These are phyloP conservation scores for Spinus pinus DNA, from an alignment of 2,797 vertebrate genomes.

Conservation along the genomic window DNA sequence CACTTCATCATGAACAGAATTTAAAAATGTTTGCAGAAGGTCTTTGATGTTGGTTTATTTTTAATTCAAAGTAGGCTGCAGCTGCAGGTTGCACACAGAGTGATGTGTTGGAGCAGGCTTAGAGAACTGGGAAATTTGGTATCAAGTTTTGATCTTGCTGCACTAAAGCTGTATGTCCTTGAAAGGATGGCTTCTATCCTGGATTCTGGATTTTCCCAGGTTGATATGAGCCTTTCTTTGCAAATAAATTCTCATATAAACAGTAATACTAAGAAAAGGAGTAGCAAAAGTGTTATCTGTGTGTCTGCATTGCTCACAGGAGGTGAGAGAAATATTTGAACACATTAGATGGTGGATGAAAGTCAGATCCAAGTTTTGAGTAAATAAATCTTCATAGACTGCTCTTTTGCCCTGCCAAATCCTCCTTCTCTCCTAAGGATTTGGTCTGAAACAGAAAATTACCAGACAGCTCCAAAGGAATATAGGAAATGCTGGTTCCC, in stretches of 20 bases:
- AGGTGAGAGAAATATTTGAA: background rate
- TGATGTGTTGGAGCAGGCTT: background rate
- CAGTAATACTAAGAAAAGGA: background rate
- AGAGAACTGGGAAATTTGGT: background rate
- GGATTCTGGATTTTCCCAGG: background rate
- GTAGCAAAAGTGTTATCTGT: background rate
- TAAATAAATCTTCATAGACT: background rate
- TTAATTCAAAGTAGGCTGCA: background rate
- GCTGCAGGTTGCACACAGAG: background rate
- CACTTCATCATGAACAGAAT: background rate
- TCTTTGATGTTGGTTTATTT: background rate
- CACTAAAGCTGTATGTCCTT: background rate
- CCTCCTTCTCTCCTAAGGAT: background rate
- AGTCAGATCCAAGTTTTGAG: background rate
- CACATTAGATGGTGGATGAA: background rate
- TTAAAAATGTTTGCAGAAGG: background rate
- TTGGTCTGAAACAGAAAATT: constrained; percentile 16
- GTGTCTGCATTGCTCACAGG: background rate
- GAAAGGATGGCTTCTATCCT: background rate
- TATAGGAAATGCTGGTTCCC: background rate
- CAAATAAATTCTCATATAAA: background rate
- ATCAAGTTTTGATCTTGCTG: background rate
- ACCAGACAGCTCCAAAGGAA: background rate
- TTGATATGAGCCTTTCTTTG: background rate
- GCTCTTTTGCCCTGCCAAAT: background rate